Base-by-base conservation (phyloP, 2,888 invertebrate genomes). In the Serripes groenlandicus region DNA sequence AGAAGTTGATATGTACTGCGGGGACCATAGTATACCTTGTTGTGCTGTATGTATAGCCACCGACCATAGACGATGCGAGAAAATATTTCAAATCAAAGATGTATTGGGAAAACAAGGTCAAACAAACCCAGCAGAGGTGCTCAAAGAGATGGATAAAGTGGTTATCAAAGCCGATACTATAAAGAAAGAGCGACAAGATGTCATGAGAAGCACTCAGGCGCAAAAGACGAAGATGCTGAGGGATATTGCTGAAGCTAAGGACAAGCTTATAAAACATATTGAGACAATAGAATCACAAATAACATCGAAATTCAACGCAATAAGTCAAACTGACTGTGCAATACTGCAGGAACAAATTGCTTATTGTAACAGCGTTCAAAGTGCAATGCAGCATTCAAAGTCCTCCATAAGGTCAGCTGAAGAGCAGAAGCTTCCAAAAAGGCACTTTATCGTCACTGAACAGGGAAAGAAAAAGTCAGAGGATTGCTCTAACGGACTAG, bases 1-100 rank as follows among this genome's bases (percentile, higher is more conserved):
- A 54, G 78, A 87, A 28, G 77, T 89, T 1, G 83, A 87, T 52
- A 87, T 87, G 84, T 89, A 83, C 37, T 89, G 89, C 35, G 72
- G 82, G 66, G 89, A 89, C 49, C 89, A 89, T 37, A 81, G 86
- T 30, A 56, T 69, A 32, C 84, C 89, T 5, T 84, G 89, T 32
- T 89, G 89, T 69, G 79, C 81, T 5, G 78, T 77, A 26, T 89
- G 89, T 34, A 85, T 87, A 21, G 87, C 85, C n/a, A 75, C 81
- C 3, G 69, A 81, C 23, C 89, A 89, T 68, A 75, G 86, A 28
- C 74, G 77, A 26, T 89, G 89, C 34, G 77, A 85, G 35, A 79
- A 83, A 18, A 79, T 88, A n/a, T 74, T 78, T 23, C 88, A 88
- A 42, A 78, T 88, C 0, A 80, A 78, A 11, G 87, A 84, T 37